Evolutionary conservation across 2,888 invertebrate genomes (phyloP).

Genomic region (Tillus elongatus): DNA sequence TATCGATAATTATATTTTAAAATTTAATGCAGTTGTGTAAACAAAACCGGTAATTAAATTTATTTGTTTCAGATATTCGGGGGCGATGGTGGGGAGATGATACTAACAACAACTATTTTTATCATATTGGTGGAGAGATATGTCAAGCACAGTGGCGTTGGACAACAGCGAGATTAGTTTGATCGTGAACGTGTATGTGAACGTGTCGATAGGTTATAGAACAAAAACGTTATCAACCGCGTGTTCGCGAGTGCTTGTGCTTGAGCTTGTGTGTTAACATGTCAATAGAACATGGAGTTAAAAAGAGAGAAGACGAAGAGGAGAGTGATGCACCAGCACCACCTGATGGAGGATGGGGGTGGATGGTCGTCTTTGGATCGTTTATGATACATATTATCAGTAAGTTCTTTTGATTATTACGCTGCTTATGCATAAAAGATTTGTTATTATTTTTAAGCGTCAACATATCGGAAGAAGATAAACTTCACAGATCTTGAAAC

Average conservation of each 20-base stretch:
- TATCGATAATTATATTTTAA: too few relatives aligned
- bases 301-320: constrained; percentile 31
- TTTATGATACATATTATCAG: constrained; percentile 94
- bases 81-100: too few relatives aligned
- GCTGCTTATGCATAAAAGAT: not conserved
- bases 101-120: too few relatives aligned
- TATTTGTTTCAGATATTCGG: too few relatives aligned
- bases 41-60: too few relatives aligned
- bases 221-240: constrained; percentile 12
- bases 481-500: too few relatives aligned
- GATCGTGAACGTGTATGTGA: not conserved
- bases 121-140: too few relatives aligned
- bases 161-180: too few relatives aligned
- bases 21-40: too few relatives aligned
- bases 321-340: constrained; percentile 46
- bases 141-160: too few relatives aligned
- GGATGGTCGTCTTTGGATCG: constrained; percentile 88
- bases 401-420: constrained; percentile 48
- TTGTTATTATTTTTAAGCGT: not conserved
- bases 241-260: constrained; percentile 9
- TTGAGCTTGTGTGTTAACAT: not conserved
- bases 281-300: not conserved
- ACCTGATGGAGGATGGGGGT: constrained; percentile 93
- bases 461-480: too few relatives aligned
- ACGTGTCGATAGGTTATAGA: constrained; percentile 10